phyloP scores from a whole-genome alignment of 2,888 invertebrate genomes.

The Spisula solida region DNA sequence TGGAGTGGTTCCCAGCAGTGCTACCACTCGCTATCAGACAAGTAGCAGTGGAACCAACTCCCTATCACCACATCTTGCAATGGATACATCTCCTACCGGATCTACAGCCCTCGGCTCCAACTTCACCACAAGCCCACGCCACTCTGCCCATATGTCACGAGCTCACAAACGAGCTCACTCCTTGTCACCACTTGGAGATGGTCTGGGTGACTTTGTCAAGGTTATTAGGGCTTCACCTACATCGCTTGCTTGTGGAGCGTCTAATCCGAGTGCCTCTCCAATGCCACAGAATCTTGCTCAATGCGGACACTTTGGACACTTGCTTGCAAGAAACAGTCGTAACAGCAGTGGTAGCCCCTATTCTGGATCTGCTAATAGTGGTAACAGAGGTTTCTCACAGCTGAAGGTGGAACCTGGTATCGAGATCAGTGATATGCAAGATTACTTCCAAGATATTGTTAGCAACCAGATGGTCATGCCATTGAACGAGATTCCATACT shows the following conservation, averaged over 20 bases:
- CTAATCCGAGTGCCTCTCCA: conserved; percentile 82
- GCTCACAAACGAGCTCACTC: conserved; percentile 84
- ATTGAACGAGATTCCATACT: conserved; percentile 82
- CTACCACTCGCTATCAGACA: conserved; percentile 77
- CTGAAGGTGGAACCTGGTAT: conserved; percentile 78
- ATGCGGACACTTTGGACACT: conserved; percentile 85
- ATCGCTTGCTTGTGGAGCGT: conserved; percentile 84
- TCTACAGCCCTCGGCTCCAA: conserved; percentile 82
- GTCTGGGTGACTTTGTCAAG: conserved; percentile 86
- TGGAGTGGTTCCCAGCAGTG: conserved; percentile 73
- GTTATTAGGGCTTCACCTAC: conserved; percentile 88
- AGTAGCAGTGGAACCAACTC: conserved; percentile 78
- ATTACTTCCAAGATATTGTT: conserved; percentile 80
- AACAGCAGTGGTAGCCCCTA: conserved; percentile 83
- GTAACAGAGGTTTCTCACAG: conserved; percentile 73
- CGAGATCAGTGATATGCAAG: conserved; percentile 75
- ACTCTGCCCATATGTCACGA: conserved; percentile 83
- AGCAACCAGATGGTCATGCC: conserved; percentile 84
- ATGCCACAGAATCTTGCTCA: conserved; percentile 76
- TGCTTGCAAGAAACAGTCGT: conserved; percentile 81
- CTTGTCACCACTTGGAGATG: conserved; percentile 85
- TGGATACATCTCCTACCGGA: conserved; percentile 81
- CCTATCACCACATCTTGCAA: conserved; percentile 83
- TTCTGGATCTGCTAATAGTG: conserved; percentile 82
- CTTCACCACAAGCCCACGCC: conserved; percentile 83